phyloP scores from a whole-genome alignment of 2,797 vertebrate genomes.

The Helicolenus hilgendorfi region DNA sequence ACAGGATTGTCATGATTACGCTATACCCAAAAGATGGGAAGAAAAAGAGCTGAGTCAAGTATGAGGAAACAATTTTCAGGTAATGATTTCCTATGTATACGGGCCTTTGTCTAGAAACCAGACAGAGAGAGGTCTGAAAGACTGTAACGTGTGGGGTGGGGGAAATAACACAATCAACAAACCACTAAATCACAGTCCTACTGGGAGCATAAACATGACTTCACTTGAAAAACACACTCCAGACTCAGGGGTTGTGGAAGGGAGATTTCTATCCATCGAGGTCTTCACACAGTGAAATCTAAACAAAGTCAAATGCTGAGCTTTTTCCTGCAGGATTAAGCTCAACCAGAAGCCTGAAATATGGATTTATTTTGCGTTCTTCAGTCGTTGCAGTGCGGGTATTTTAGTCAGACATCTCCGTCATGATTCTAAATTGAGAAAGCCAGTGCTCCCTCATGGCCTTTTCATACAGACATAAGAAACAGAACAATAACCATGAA shows the following conservation, averaged over 20 bases:
- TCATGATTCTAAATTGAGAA: constrained; percentile 17
- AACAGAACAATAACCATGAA: neutral
- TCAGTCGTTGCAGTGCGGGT: neutral
- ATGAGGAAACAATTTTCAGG: neutral
- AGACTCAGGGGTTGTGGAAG: neutral
- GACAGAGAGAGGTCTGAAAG: neutral
- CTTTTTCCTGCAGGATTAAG: neutral
- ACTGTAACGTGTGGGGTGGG: neutral
- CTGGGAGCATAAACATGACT: constrained; percentile 47
- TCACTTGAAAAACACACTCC: constrained; percentile 31
- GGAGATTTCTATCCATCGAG: constrained; percentile 17
- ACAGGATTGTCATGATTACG: neutral
- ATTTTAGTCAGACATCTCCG: neutral
- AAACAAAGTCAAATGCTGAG: constrained; percentile 44
- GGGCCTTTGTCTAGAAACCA: neutral
- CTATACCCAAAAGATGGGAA: neutral
- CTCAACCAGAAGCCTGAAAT: constrained; percentile 5
- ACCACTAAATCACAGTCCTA: neutral
- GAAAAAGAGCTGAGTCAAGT: neutral
- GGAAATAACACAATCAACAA: constrained; percentile 15
- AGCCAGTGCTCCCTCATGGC: neutral
- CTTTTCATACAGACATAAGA: neutral
- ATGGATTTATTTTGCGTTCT: constrained; percentile 11
- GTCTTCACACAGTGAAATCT: constrained; percentile 22
- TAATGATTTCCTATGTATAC: constrained; percentile 2